Evolutionary conservation across 2,113 vertebrate genomes (phyloP).

Genomic region (Acrocephalus kingi): DNA sequence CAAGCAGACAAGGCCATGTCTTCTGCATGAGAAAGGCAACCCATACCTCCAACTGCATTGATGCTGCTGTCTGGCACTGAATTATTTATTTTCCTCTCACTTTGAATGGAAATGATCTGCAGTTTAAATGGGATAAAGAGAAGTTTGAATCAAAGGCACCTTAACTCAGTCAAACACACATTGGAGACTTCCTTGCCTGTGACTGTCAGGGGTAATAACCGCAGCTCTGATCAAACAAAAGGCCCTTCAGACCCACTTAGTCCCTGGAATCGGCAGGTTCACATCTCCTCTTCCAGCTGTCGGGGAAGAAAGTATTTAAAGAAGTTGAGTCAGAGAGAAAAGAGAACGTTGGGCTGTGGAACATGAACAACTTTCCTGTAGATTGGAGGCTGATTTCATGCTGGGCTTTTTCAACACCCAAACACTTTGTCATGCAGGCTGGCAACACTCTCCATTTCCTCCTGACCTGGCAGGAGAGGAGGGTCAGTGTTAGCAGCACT

Average conservation of each 20-base stretch:
- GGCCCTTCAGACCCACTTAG: conserved; percentile 65
- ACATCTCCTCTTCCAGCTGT: conserved; percentile 39
- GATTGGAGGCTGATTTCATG: neutral
- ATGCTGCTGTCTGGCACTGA: conserved; percentile 32
- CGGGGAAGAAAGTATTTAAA: neutral
- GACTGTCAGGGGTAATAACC: conserved; percentile 68
- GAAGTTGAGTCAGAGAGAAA: neutral
- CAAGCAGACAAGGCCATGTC: neutral
- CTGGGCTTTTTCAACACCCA: neutral
- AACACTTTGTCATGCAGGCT: neutral
- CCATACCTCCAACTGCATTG: neutral
- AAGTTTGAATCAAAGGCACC: conserved; percentile 67
- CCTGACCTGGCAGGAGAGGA: conserved; percentile 17
- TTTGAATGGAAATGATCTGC: conserved; percentile 55
- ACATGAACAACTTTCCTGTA: neutral
- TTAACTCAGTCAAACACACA: conserved; percentile 65
- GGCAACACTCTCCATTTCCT: neutral
- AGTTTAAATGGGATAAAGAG: conserved; percentile 60
- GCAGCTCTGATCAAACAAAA: conserved; percentile 66
- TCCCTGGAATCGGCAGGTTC: conserved; percentile 37
- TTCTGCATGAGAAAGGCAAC: neutral
- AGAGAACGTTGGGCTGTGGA: neutral
- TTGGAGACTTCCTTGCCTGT: conserved; percentile 56
- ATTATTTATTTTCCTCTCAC: conserved; percentile 62
- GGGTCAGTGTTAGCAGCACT: neutral